Conservation (phyloP, 1,140 invertebrate species). For the Manduca sexta region DNA sequence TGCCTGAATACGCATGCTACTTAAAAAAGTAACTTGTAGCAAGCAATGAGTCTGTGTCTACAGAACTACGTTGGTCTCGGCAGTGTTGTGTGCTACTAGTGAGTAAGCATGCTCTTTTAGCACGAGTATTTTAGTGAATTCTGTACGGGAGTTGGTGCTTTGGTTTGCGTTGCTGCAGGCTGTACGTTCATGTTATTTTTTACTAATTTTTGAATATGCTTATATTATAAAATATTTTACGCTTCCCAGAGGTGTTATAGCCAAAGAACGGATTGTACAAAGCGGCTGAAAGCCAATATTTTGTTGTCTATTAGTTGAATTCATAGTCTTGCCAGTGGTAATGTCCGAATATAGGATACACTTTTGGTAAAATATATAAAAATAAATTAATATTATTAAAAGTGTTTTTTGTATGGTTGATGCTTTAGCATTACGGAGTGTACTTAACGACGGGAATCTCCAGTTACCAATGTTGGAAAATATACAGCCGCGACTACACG, state of each 20-base stretch:
- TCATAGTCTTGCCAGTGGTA: slow-evolving; percentile 4
- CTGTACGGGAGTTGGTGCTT: too few species aligned
- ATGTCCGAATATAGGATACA: slow-evolving; percentile 3
- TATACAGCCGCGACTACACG: too few species aligned
- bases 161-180: too few species aligned
- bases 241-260: slow-evolving; percentile 53
- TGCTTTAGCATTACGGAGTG: neutral
- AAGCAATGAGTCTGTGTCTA: too few species aligned
- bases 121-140: too few species aligned
- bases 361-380: neutral
- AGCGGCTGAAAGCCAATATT: slow-evolving; percentile 43
- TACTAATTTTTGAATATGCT: slow-evolving; percentile 20
- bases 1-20: too few species aligned
- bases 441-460: neutral
- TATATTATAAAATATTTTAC: slow-evolving; percentile 27
- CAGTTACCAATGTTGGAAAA: too few species aligned
- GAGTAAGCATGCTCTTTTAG: too few species aligned
- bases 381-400: neutral
- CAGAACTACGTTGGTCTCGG: too few species aligned
- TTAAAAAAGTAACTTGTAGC: too few species aligned
- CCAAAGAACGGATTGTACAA: slow-evolving; percentile 49
- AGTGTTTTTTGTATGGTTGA: slow-evolving; percentile 1
- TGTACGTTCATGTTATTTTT: too few species aligned
- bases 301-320: slow-evolving; percentile 23
- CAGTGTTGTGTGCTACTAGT: too few species aligned